A percentile compares a stretch with the other conserved stretches of the same genome.
These are phyloP conservation scores for Melanotaenia duboulayi DNA, from an alignment of 2,113 vertebrate genomes.

Conservation along the genomic window DNA sequence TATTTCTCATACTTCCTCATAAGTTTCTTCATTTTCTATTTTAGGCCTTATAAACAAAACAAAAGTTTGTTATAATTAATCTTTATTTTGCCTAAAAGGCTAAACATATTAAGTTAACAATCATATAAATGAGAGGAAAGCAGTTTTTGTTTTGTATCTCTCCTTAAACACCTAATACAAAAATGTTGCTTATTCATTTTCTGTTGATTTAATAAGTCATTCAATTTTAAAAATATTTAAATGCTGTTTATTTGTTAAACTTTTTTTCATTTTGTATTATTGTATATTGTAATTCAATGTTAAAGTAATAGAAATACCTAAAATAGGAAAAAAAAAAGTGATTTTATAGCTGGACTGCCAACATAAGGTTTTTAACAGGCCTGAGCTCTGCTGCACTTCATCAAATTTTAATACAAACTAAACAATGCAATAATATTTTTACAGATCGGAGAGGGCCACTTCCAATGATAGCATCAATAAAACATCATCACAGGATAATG, in stretches of 20 bases:
- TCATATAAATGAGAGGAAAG: neutral
- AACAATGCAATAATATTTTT: conserved; percentile 72
- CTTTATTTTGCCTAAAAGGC: neutral
- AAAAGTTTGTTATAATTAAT: no score
- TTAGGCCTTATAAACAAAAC: no score
- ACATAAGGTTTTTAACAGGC: neutral
- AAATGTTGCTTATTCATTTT: neutral
- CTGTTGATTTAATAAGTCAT: no score
- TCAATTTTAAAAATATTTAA: no score
- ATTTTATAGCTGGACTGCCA: neutral
- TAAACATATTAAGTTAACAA: neutral
- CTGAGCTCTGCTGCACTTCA: conserved; percentile 36
- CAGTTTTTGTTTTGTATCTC: neutral
- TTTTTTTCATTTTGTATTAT: neutral
- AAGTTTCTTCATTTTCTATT: no score
- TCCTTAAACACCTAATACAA: neutral
- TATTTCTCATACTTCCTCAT: no score
- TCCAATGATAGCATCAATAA: conserved; percentile 71
- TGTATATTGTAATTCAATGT: neutral
- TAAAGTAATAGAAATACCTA: neutral
- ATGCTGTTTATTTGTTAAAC: neutral
- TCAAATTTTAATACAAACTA: conserved; percentile 69
- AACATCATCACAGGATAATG: conserved; percentile 73
- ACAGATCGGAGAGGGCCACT: conserved; percentile 58
- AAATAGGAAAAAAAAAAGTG: conserved; percentile 24